These are phyloP conservation scores for Cliona cf. orientalis DNA, from an alignment of 37 sponge, comb jelly and placozoan genomes.

Conservation along the genomic window DNA sequence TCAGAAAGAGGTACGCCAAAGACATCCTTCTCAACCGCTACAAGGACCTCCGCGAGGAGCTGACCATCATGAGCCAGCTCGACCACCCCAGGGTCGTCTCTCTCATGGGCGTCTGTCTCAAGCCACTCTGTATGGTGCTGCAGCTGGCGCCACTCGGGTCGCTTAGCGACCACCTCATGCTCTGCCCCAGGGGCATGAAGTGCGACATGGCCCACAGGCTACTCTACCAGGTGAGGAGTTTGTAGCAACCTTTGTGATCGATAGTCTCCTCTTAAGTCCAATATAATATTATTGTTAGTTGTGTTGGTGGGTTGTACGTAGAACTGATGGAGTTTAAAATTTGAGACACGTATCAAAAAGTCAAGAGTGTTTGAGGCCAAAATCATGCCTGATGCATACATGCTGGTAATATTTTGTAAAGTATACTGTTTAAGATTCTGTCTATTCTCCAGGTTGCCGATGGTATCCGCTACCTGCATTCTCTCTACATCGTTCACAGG, in stretches of 20 bases:
- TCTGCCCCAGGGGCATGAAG: slow-evolving; percentile 58
- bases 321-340: background rate
- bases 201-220: slow-evolving; percentile 28
- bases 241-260: background rate
- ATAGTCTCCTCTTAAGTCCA: no score
- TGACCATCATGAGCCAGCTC: slow-evolving; percentile 58
- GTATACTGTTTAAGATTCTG: background rate
- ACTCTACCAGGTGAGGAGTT: slow-evolving; percentile 50
- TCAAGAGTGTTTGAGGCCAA: background rate
- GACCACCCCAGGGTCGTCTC: slow-evolving; percentile 41
- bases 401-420: background rate
- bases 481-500: slow-evolving; percentile 66
- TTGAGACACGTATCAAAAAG: background rate
- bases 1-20: slow-evolving; percentile 9
- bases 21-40: slow-evolving; percentile 24
- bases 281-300: no score
- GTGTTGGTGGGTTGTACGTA: background rate
- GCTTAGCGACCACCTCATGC: slow-evolving; percentile 51
- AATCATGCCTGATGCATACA: background rate
- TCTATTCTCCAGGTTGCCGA: slow-evolving; percentile 54
- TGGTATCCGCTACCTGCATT: slow-evolving; percentile 71
- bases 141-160: slow-evolving; percentile 64
- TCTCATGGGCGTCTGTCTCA: slow-evolving; percentile 52
- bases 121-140: slow-evolving; percentile 58
- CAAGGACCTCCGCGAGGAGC: slow-evolving; percentile 55